phyloP scores from a whole-genome alignment of 2,888 invertebrate genomes.

The Andrena bicolor region DNA sequence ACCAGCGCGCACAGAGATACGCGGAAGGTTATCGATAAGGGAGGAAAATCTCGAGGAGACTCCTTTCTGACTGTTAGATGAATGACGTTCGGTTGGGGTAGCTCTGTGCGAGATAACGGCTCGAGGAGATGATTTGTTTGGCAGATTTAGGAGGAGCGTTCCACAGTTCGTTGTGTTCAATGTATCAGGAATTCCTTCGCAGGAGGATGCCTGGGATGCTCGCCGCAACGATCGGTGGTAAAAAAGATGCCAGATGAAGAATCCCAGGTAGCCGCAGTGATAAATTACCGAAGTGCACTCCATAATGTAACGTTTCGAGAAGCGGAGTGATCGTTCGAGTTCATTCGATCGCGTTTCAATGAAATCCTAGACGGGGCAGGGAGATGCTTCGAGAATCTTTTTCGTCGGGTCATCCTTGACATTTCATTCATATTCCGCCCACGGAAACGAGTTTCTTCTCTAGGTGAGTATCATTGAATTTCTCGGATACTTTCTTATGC shows the following conservation, averaged over 20 bases:
- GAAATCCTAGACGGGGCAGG: constrained; percentile 51
- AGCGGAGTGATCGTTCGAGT: constrained; percentile 34
- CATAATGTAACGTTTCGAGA: constrained; percentile 26
- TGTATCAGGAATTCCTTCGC: background rate
- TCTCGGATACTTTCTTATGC: constrained; percentile 62
- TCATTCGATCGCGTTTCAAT: constrained; percentile 44
- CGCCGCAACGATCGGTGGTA: background rate
- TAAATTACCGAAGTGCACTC: constrained; percentile 40
- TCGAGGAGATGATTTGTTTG: background rate
- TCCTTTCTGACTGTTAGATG: background rate
- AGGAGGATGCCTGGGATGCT: background rate
- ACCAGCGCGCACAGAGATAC: background rate
- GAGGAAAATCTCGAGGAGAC: background rate
- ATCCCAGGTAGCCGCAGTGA: constrained; percentile 28
- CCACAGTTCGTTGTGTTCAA: background rate
- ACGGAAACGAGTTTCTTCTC: constrained; percentile 68
- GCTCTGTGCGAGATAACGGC: background rate
- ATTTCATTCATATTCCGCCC: constrained; percentile 69
- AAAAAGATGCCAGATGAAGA: constrained; percentile 2
- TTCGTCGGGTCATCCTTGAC: constrained; percentile 57
- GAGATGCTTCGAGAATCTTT: constrained; percentile 51
- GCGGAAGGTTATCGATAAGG: constrained; percentile 9
- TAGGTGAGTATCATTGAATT: constrained; percentile 67
- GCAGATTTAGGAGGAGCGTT: background rate
- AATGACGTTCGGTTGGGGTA: too few species aligned